These are phyloP conservation scores for Argyresthia albistria DNA, from an alignment of 2,888 invertebrate genomes.

Conservation along the genomic window DNA sequence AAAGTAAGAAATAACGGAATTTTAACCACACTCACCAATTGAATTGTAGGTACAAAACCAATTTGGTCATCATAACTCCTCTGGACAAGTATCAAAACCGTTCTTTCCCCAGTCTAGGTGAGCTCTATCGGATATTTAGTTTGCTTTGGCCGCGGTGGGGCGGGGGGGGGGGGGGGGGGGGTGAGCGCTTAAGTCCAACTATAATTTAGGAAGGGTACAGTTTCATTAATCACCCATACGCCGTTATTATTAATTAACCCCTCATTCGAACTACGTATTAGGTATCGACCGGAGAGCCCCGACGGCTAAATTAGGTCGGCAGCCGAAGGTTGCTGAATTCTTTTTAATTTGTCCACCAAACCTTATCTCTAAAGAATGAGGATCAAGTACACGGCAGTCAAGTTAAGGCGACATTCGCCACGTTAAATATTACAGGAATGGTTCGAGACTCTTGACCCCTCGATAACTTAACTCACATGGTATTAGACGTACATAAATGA, in stretches of 20 bases:
- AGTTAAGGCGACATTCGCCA: no score
- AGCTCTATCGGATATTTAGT: conserved; percentile 73
- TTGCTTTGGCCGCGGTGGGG: conserved; percentile 61
- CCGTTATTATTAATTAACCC: conserved; percentile 73
- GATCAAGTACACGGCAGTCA: no score
- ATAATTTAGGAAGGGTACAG: conserved; percentile 73
- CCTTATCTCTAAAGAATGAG: no score
- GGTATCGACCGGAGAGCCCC: conserved; percentile 48
- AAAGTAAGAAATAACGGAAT: no score
- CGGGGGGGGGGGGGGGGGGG: conserved; percentile 34
- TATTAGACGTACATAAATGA: no score
- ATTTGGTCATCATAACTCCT: no score
- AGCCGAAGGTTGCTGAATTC: neutral
- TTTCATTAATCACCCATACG: conserved; percentile 74
- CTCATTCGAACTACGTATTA: conserved; percentile 62
- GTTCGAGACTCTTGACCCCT: no score
- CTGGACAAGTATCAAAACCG: conserved; percentile 31
- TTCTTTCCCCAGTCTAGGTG: conserved; percentile 32
- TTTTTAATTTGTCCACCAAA: no score
- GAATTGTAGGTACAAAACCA: no score
- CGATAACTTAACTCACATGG: no score
- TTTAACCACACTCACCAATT: no score
- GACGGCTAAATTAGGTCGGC: conserved; percentile 1
- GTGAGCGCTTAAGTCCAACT: conserved; percentile 69
- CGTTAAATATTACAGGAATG: no score